A percentile compares a stretch with the other conserved stretches of the same genome.
Evolutionary conservation across 2,113 vertebrate species (phyloP).

Genomic region (Collichthys lucidus): DNA sequence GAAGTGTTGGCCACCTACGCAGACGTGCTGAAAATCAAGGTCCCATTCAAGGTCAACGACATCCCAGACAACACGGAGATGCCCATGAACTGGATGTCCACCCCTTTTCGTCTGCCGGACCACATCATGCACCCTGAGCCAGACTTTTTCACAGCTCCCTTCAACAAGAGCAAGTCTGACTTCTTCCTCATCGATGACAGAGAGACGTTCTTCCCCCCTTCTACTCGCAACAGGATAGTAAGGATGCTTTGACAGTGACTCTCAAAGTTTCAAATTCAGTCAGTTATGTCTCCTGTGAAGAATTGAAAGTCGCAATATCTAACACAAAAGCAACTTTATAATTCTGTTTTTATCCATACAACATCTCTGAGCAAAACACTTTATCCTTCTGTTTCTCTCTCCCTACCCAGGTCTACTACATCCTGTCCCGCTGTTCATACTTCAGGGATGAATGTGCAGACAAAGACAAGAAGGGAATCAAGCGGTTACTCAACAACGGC

Average conservation of each 20-base stretch:
- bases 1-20: constrained; percentile 94
- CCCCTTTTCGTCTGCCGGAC: constrained; percentile 86
- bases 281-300: neutral
- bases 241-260: constrained; percentile 53
- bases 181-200: constrained; percentile 92
- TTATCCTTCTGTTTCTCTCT: constrained; percentile 1
- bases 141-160: constrained; percentile 92
- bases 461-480: constrained; percentile 94
- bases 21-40: constrained; percentile 95
- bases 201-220: constrained; percentile 90
- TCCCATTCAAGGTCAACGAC: constrained; percentile 91
- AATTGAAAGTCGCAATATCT: neutral
- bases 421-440: constrained; percentile 93
- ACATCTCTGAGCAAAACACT: neutral
- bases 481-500: constrained; percentile 91
- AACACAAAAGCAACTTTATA: neutral
- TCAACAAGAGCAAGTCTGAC: constrained; percentile 92
- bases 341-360: neutral
- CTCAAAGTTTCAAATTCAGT: neutral
- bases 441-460: constrained; percentile 88
- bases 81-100: constrained; percentile 86
- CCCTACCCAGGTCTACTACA: constrained; percentile 91
- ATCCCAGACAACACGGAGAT: constrained; percentile 79
- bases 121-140: constrained; percentile 90
- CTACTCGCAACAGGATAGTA: constrained; percentile 97